Percentiles rank a stretch among this genome's conserved stretches.
Conservation (phyloP, 2,888 invertebrate genomes). For the Himalopsyche tibetana region DNA sequence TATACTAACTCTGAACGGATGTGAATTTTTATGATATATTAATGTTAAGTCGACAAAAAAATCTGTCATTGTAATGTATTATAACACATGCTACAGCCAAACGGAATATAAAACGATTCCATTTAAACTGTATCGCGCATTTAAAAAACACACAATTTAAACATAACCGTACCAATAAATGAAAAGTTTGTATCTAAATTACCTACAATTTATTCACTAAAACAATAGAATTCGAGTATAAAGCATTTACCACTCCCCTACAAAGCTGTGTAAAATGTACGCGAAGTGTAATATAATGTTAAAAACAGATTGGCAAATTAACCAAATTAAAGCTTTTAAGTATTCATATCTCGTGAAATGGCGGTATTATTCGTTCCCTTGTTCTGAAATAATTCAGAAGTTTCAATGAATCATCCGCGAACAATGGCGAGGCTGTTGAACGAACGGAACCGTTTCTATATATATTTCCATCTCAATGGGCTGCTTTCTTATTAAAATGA, state of each 20-base stretch:
- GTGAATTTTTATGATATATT: too few species aligned
- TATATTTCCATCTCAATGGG: constrained; percentile 16
- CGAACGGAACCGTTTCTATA: not conserved
- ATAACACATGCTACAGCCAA: too few species aligned
- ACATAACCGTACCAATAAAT: too few species aligned
- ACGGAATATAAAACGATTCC: too few species aligned
- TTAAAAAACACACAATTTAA: too few species aligned
- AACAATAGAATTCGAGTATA: not conserved
- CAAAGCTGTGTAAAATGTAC: not conserved
- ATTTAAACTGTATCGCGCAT: too few species aligned
- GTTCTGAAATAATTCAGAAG: constrained; percentile 40
- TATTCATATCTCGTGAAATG: constrained; percentile 27
- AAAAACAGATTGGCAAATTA: constrained; percentile 42
- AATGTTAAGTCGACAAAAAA: too few species aligned
- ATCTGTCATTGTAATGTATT: too few species aligned
- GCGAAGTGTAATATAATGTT: constrained; percentile 14
- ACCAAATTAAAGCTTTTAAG: constrained; percentile 30
- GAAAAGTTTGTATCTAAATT: too few species aligned
- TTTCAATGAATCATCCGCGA: constrained; percentile 36
- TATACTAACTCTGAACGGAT: too few species aligned
- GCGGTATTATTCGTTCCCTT: constrained; percentile 21
- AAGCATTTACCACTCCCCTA: not conserved
- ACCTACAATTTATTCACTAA: too few species aligned
- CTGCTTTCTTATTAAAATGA: constrained; percentile 25
- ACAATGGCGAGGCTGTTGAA: constrained; percentile 29